Conservation (phyloP, 2,113 vertebrate genomes). For the Macquaria ambigua region DNA sequence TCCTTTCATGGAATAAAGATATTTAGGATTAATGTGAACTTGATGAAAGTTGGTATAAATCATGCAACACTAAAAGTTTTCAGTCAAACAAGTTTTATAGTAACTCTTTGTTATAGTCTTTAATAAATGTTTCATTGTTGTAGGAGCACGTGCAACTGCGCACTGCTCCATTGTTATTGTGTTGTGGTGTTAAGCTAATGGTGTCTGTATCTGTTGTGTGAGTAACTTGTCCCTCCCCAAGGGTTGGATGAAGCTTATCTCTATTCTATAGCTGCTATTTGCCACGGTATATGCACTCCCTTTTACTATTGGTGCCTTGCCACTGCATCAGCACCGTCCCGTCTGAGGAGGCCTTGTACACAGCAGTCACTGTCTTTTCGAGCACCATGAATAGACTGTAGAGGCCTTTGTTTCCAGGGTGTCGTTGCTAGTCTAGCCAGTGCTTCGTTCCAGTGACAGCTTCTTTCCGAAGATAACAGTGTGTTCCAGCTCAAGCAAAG, state of each 20-base stretch:
- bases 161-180: slow-evolving; percentile 29
- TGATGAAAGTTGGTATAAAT: not conserved
- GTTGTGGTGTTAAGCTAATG: slow-evolving; percentile 15
- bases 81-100: slow-evolving; percentile 8
- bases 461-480: slow-evolving; percentile 68
- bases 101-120: slow-evolving; percentile 9
- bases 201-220: slow-evolving; percentile 44
- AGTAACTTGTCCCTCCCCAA: slow-evolving; percentile 12
- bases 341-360: slow-evolving; percentile 42
- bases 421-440: slow-evolving; percentile 58
- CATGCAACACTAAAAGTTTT: not conserved
- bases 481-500: slow-evolving; percentile 60
- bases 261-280: slow-evolving; percentile 48
- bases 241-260: slow-evolving; percentile 22
- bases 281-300: slow-evolving; percentile 26
- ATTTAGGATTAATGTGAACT: not conserved
- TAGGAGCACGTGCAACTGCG: not conserved
- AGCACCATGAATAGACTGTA: slow-evolving; percentile 69
- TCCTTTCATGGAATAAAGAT: not conserved
- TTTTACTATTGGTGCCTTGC: slow-evolving; percentile 57
- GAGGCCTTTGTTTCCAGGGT: slow-evolving; percentile 67
- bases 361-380: slow-evolving; percentile 59
- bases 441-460: slow-evolving; percentile 63
- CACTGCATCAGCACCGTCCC: slow-evolving; percentile 44
- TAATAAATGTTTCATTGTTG: slow-evolving; percentile 14